phyloP scores from a whole-genome alignment of 2,113 vertebrate species.

The Paramisgurnus dabryanus region DNA sequence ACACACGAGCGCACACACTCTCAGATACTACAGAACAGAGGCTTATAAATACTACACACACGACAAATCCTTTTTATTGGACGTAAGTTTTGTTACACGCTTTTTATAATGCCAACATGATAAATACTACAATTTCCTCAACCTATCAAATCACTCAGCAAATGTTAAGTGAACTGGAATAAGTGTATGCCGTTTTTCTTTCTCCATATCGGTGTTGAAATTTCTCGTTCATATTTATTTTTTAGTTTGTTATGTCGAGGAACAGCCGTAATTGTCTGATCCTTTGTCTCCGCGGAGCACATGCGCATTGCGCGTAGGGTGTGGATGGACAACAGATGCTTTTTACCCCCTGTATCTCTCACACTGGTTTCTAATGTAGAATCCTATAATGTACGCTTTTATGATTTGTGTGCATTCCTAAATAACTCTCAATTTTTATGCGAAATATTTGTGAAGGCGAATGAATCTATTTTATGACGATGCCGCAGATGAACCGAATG shows the following conservation, averaged over 20 bases:
- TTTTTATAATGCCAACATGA: not conserved
- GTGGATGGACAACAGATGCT: slow-evolving; percentile 68
- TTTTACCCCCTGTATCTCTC: slow-evolving; percentile 61
- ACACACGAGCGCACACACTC: not conserved
- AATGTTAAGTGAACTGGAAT: not conserved
- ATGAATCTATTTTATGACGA: slow-evolving; percentile 1
- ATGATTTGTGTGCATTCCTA: not conserved
- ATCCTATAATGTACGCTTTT: not conserved
- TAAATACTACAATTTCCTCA: not conserved
- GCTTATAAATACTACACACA: slow-evolving; percentile 23
- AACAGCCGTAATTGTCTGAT: slow-evolving; percentile 59
- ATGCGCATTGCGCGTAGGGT: slow-evolving; percentile 76
- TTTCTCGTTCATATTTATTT: not conserved
- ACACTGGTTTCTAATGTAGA: slow-evolving; percentile 1
- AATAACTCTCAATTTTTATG: not conserved
- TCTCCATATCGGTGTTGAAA: too few relatives aligned
- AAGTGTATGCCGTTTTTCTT: not conserved
- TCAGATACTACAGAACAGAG: not conserved
- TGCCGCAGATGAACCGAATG: slow-evolving; percentile 43
- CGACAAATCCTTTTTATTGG: not conserved
- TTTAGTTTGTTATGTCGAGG: slow-evolving; percentile 24
- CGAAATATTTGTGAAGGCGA: not conserved
- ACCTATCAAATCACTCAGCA: not conserved
- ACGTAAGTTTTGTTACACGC: not conserved
- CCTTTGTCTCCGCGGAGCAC: slow-evolving; percentile 76